Conservation (phyloP, 2,797 vertebrate genomes). For the Bovichtus diacanthus region DNA sequence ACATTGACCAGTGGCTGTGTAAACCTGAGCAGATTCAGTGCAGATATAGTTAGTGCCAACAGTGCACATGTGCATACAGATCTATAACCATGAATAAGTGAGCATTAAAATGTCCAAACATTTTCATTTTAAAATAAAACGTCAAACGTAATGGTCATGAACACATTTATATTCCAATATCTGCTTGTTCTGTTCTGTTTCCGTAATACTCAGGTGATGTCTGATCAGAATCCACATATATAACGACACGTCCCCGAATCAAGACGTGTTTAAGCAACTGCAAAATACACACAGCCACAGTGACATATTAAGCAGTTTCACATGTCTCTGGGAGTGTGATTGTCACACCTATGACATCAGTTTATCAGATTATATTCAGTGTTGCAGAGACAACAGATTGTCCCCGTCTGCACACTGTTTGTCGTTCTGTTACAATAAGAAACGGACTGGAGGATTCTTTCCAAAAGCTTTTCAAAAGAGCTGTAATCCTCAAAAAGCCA, state of each 20-base stretch:
- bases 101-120: no score
- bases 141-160: no score
- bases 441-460: background rate
- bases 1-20: no score
- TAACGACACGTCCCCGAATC: no score
- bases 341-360: slow-evolving; percentile 13
- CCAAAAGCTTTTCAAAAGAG: slow-evolving; percentile 35
- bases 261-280: background rate
- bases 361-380: slow-evolving; percentile 22
- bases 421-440: slow-evolving; percentile 14
- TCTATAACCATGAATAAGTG: no score
- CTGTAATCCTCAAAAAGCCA: slow-evolving; percentile 21
- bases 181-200: no score
- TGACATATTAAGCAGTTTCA: slow-evolving; percentile 41
- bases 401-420: slow-evolving; percentile 12
- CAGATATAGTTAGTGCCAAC: no score
- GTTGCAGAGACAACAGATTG: slow-evolving; percentile 29
- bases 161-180: no score
- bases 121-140: no score
- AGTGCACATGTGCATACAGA: no score
- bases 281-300: slow-evolving; percentile 1
- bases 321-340: slow-evolving; percentile 22
- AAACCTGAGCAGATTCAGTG: no score
- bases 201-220: no score
- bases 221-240: background rate